Percentiles rank a stretch among this genome's conserved stretches.
Conservation (phyloP, 2,797 vertebrate species). For the Rhadinocentrus ornatus region DNA sequence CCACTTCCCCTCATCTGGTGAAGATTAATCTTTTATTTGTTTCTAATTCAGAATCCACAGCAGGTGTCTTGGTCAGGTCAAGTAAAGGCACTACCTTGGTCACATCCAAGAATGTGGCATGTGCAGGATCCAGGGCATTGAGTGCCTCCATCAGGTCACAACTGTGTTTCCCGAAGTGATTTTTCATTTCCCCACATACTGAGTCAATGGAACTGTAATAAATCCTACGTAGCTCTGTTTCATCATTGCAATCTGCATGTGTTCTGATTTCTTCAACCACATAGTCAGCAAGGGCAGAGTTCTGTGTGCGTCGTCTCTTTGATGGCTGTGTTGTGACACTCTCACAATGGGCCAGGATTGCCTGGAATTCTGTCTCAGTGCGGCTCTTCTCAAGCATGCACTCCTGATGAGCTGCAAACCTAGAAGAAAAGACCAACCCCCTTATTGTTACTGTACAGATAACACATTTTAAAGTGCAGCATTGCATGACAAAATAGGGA, state of each 20-base stretch:
- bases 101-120: background rate
- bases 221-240: background rate
- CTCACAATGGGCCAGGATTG: too few relatives aligned
- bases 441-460: too few relatives aligned
- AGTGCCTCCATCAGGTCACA: background rate
- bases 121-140: background rate
- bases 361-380: too few relatives aligned
- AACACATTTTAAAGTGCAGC: too few relatives aligned
- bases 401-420: too few relatives aligned
- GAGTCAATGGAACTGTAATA: background rate
- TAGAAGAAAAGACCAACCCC: too few relatives aligned
- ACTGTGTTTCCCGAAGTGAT: background rate
- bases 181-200: conserved; percentile 2
- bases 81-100: background rate
- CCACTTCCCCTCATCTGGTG: too few relatives aligned
- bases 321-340: too few relatives aligned
- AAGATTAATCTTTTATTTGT: too few relatives aligned
- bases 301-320: too few relatives aligned
- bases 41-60: conserved; percentile 13
- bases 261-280: conserved; percentile 10
- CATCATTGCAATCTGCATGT: background rate
- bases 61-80: conserved; percentile 3
- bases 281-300: background rate
- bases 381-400: too few relatives aligned
- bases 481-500: too few relatives aligned